Conservation (phyloP, 2,888 invertebrate genomes). For the Mythimna vitellina region DNA sequence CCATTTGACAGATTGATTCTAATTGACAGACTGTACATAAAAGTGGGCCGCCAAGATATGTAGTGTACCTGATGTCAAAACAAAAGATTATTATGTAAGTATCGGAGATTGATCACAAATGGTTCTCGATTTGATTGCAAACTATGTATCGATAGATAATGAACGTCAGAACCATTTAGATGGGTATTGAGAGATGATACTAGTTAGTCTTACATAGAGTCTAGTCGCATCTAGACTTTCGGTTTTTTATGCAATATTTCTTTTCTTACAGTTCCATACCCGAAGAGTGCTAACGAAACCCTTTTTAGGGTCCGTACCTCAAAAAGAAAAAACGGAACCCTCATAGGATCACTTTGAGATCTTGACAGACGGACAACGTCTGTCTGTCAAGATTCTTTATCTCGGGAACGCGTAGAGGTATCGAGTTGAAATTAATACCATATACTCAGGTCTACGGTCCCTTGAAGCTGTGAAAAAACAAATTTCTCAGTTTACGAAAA, state of each 20-base stretch:
- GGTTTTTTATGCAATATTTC: neutral
- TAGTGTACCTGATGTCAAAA: slow-evolving; percentile 39
- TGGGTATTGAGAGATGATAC: slow-evolving; percentile 4
- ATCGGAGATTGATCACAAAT: slow-evolving; percentile 16
- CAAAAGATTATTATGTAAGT: slow-evolving; percentile 51
- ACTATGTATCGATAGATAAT: slow-evolving; percentile 28
- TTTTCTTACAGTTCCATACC: no score
- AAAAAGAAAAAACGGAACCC: no score
- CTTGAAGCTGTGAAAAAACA: no score
- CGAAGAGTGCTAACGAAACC: no score
- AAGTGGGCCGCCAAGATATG: slow-evolving; percentile 22
- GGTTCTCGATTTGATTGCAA: slow-evolving; percentile 3
- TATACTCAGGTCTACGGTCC: no score
- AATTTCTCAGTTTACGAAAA: no score
- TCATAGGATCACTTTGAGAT: no score
- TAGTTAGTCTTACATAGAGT: neutral
- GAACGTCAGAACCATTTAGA: slow-evolving; percentile 16
- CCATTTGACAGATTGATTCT: slow-evolving; percentile 46
- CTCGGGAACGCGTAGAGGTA: no score
- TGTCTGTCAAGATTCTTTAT: no score
- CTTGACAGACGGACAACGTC: no score
- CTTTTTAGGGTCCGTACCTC: no score
- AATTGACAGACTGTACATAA: slow-evolving; percentile 39
- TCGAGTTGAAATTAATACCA: no score
- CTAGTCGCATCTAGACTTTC: neutral